These are phyloP conservation scores for Sardinella longiceps DNA, from an alignment of 2,797 vertebrate genomes.

Conservation along the genomic window DNA sequence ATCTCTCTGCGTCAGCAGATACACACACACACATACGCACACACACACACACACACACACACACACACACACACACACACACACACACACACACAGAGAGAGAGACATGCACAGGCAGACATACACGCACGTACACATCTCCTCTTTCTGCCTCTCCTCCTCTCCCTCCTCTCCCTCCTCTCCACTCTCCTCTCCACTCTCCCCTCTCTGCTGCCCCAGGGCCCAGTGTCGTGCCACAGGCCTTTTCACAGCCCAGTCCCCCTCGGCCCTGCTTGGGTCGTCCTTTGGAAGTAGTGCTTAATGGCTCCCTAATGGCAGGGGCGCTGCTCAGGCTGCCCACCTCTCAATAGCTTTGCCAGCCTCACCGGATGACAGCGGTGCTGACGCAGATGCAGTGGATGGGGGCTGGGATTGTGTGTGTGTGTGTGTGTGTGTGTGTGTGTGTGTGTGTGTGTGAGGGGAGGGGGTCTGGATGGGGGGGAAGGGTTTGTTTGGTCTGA, in stretches of 20 bases:
- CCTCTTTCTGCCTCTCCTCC: neutral
- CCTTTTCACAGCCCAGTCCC: constrained; percentile 29
- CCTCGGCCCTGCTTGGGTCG: neutral
- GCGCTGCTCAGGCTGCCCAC: constrained; percentile 11
- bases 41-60: too few relatives aligned
- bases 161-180: neutral
- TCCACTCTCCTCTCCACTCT: neutral
- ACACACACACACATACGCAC: neutral
- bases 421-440: neutral
- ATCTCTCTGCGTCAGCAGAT: neutral
- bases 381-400: neutral
- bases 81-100: neutral
- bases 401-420: too few relatives aligned
- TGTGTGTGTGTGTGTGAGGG: neutral
- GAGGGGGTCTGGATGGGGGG: too few relatives aligned
- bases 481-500: neutral
- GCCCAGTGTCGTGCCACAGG: constrained; percentile 22
- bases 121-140: neutral
- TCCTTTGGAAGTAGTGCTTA: constrained; percentile 38
- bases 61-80: neutral
- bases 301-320: constrained; percentile 34
- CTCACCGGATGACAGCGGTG: neutral
- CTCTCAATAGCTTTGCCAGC: neutral
- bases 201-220: neutral
- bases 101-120: too few relatives aligned